A percentile compares a stretch with the other conserved stretches of the same genome.
These are phyloP conservation scores for Mylabris sibirica DNA, from an alignment of 2,888 invertebrate species.

Conservation along the genomic window DNA sequence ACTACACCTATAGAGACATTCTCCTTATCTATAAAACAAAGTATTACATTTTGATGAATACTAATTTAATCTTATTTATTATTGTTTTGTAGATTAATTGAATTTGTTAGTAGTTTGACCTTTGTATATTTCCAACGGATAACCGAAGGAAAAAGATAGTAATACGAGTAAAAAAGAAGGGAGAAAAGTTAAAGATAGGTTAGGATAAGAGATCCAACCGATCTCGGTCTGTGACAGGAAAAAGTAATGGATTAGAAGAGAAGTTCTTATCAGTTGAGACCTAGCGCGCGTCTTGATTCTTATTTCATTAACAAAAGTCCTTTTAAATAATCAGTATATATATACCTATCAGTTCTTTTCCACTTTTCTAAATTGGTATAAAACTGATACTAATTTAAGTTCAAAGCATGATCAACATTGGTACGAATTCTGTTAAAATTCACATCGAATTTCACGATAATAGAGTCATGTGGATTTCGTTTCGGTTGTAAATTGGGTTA, in stretches of 20 bases:
- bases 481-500: conserved; percentile 7
- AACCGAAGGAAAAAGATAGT: background rate
- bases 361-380: background rate
- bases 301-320: background rate
- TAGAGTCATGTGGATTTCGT: background rate
- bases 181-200: background rate
- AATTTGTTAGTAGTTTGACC: background rate
- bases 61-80: background rate
- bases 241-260: background rate
- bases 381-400: background rate
- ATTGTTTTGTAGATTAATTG: background rate
- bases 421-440: background rate
- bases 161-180: background rate
- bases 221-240: background rate
- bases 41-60: too few relatives aligned
- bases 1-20: too few relatives aligned
- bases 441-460: conserved; percentile 4
- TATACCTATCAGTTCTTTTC: background rate
- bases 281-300: background rate
- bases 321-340: background rate
- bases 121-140: background rate
- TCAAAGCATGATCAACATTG: background rate
- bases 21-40: too few relatives aligned
- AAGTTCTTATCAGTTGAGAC: background rate
- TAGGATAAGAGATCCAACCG: background rate